Percentiles rank a stretch among this genome's conserved stretches.
phyloP scores from a whole-genome alignment of 2,797 vertebrate species.

The Alauda arvensis region DNA sequence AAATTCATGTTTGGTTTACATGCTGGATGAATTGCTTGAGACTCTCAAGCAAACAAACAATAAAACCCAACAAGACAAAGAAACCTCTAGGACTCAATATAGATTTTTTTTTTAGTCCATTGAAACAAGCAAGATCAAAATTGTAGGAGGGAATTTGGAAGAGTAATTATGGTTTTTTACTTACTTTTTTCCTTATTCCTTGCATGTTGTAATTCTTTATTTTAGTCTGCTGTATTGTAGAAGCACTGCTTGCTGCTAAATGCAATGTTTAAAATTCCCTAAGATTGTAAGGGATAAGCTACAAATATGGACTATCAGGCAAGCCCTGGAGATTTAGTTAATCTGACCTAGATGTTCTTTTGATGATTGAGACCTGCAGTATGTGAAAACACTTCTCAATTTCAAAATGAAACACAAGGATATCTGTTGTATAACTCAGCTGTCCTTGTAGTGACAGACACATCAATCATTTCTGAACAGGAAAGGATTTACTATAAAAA shows the following conservation, averaged over 20 bases:
- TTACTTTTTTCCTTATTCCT: background rate
- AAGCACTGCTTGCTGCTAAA: slow-evolving; percentile 42
- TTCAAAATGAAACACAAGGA: slow-evolving; percentile 74
- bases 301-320: slow-evolving; percentile 68
- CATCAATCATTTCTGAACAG: slow-evolving; percentile 71
- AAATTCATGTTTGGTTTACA: background rate
- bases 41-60: background rate
- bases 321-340: slow-evolving; percentile 77
- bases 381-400: slow-evolving; percentile 76
- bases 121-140: background rate
- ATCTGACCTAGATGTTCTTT: slow-evolving; percentile 87
- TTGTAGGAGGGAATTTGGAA: background rate
- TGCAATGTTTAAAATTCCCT: slow-evolving; percentile 70
- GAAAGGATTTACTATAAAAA: slow-evolving; percentile 69
- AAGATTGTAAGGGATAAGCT: slow-evolving; percentile 76
- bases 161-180: background rate
- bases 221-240: background rate
- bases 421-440: slow-evolving; percentile 62
- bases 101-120: background rate
- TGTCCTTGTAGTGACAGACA: slow-evolving; percentile 65
- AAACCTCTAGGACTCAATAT: background rate
- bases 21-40: background rate
- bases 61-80: background rate
- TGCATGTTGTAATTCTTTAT: background rate
- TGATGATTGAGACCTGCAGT: slow-evolving; percentile 78